These are phyloP conservation scores for Saccopteryx leptura DNA, from an alignment of 2,113 vertebrate genomes.

Conservation along the genomic window DNA sequence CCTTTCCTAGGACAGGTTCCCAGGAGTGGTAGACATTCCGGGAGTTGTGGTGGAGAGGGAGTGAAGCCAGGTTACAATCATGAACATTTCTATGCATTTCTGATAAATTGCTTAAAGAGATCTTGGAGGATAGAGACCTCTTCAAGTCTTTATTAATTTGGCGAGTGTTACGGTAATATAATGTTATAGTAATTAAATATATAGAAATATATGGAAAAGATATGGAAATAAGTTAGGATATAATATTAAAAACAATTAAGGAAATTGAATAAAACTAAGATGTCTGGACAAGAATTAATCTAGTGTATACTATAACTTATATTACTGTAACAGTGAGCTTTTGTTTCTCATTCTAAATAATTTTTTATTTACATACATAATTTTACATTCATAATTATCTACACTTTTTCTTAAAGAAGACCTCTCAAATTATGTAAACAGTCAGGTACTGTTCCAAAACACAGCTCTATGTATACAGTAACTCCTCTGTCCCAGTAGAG, in stretches of 20 bases:
- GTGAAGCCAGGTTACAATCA: neutral
- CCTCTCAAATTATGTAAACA: neutral
- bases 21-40: neutral
- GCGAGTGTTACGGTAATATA: too few species aligned
- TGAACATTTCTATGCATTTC: neutral
- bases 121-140: neutral
- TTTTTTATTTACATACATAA: neutral
- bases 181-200: too few species aligned
- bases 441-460: neutral
- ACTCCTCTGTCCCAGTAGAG: too few species aligned
- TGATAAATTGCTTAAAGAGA: neutral
- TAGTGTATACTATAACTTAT: too few species aligned
- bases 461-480: neutral
- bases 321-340: neutral
- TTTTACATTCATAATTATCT: neutral
- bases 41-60: neutral
- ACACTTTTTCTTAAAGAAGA: neutral
- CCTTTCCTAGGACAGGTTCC: neutral
- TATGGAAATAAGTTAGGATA: too few species aligned
- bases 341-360: constrained; percentile 16
- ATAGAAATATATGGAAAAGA: too few species aligned
- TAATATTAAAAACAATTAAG: too few species aligned
- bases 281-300: too few species aligned
- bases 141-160: neutral
- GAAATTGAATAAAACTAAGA: too few species aligned